These are phyloP conservation scores for Leucophenga montana DNA, from an alignment of 2,888 invertebrate species.

Conservation along the genomic window DNA sequence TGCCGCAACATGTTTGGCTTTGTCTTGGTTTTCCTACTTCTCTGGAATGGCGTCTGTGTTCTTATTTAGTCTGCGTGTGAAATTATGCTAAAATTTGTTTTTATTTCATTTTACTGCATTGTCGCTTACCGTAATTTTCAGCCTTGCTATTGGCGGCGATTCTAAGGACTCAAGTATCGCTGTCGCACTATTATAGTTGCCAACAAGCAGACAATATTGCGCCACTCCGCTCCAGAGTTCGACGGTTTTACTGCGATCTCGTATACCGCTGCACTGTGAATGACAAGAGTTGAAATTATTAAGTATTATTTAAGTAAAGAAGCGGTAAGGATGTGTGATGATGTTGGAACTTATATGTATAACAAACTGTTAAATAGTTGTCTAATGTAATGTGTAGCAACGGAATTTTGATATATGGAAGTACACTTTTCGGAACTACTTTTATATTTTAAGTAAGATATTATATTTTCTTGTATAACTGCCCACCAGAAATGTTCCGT, in stretches of 20 bases:
- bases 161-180: conserved; percentile 72
- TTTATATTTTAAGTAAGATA: too few relatives aligned
- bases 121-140: conserved; percentile 72
- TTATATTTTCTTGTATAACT: too few relatives aligned
- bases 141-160: conserved; percentile 71
- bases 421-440: too few relatives aligned
- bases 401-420: too few relatives aligned
- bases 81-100: neutral
- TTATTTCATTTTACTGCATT: conserved; percentile 10
- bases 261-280: conserved; percentile 69
- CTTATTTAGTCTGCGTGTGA: conserved; percentile 21
- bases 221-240: conserved; percentile 73
- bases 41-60: conserved; percentile 1
- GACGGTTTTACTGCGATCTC: conserved; percentile 70
- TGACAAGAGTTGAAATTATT: neutral
- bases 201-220: conserved; percentile 72
- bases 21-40: neutral
- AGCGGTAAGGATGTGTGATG: too few relatives aligned
- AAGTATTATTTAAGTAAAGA: conserved; percentile 5
- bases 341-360: too few relatives aligned
- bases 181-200: conserved; percentile 73
- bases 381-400: too few relatives aligned
- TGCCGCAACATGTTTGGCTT: conserved; percentile 36
- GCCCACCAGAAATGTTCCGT: too few relatives aligned
- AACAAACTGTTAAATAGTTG: too few relatives aligned